These are phyloP conservation scores for Mastomys natalensis DNA, from an alignment of 2,113 vertebrate genomes.

Conservation along the genomic window DNA sequence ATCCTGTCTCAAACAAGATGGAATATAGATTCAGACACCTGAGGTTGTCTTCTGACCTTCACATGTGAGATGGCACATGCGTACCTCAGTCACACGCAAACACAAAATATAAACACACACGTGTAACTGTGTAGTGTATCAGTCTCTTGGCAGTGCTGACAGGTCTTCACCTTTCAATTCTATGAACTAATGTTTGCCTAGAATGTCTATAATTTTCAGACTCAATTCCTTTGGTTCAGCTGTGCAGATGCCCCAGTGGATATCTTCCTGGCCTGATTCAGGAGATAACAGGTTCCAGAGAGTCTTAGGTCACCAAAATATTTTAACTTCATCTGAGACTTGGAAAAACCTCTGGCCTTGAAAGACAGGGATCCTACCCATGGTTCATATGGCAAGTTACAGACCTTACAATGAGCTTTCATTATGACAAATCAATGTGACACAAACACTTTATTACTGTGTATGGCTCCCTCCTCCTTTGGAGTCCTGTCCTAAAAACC, in stretches of 20 bases:
- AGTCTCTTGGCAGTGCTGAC: too few relatives aligned
- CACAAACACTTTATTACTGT: not conserved
- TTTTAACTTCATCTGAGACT: not conserved
- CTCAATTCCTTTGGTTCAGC: not conserved
- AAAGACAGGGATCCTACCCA: not conserved
- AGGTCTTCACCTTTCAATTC: not conserved
- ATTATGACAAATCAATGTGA: not conserved
- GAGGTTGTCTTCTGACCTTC: not conserved
- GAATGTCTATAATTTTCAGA: not conserved
- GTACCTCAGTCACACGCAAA: not conserved
- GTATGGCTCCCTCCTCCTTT: not conserved
- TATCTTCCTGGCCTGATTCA: not conserved
- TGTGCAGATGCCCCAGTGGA: not conserved
- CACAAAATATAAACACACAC: not conserved
- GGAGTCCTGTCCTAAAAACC: slow-evolving; percentile 74
- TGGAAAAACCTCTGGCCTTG: not conserved
- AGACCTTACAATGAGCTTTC: not conserved
- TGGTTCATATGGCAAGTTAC: not conserved
- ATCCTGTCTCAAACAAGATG: not conserved
- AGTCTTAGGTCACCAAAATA: too few relatives aligned
- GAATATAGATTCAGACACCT: not conserved
- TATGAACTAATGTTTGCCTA: not conserved
- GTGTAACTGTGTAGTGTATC: not conserved
- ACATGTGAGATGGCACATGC: not conserved
- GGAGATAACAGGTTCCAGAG: not conserved